Evolutionary conservation across 2,113 vertebrate genomes (phyloP), one percentile per base, ranked within the genome.

Genomic region (Phoenicopterus ruber): DNA sequence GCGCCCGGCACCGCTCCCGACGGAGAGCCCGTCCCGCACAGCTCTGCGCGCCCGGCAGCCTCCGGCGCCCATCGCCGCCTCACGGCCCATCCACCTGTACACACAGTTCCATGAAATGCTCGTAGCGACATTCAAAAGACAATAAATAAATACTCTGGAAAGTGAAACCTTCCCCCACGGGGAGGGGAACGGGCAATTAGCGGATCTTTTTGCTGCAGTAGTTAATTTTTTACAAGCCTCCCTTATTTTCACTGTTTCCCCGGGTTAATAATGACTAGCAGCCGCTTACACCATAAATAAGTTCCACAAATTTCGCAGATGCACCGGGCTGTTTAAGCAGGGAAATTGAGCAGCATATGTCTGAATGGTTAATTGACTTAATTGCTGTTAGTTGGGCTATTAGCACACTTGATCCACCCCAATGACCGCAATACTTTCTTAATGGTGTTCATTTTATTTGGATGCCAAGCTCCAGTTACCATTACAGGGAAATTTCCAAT

Each of bases 321-420:
- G 95, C 97, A 96, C 96, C 84, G 70, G 97, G 97, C 98, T 97
- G 92, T 96, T 97, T 95, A 89, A 97, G 97, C 94, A 88, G 96
- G 97, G 97, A 98, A 98, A 97, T 96, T 96, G 97, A 98, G 98
- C 97, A 97, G 98, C 98, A 98, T 98, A 97, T 98, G 98, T 98
- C 98, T 98, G 97, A 98, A 98, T 97, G 97, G 98, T 98, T 98
- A 98, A 98, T 98, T 98, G 98, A 97, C 98, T 98, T 98, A 98
- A 98, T 98, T 98, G 98, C 98, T 98, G 97, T 98, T 98, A 97
- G 97, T 97, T 97, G 98, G 98, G 97, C 97, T 98, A 98, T 98
- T 98, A 98, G 98, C 98, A 96, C 97, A 98, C 98, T 98, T 97
- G 98, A 98, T 98, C 98, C 98, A 98, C 97, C 97, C 98, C 98